These are phyloP conservation scores for Ceriagrion tenellum DNA, from an alignment of 2,888 invertebrate species.

Conservation along the genomic window DNA sequence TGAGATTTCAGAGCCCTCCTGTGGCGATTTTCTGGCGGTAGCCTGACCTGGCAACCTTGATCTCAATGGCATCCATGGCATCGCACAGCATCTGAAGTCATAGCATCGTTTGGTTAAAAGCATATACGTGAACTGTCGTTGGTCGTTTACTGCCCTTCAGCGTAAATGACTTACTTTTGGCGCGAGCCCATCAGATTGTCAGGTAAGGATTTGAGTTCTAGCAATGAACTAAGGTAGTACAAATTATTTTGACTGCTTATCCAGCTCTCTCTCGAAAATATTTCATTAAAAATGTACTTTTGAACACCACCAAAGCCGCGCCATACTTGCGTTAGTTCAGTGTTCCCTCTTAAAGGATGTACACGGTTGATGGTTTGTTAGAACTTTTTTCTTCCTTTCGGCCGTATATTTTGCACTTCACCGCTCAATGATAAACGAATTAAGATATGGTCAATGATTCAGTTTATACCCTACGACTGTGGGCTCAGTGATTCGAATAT, in stretches of 20 bases:
- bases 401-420: not conserved
- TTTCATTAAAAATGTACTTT: not conserved
- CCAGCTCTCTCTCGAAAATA: not conserved
- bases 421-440: not conserved
- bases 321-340: conserved; percentile 29
- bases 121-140: not conserved
- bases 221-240: not conserved
- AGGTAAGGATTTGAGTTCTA: not conserved
- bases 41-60: conserved; percentile 51
- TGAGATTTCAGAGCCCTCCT: conserved; percentile 40
- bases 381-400: not conserved
- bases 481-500: not conserved
- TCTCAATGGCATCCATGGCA: not conserved
- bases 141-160: not conserved
- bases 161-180: conserved; percentile 41
- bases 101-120: conserved; percentile 9
- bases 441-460: not conserved
- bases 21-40: not conserved
- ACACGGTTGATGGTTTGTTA: not conserved
- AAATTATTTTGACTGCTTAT: not conserved
- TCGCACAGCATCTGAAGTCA: conserved; percentile 46
- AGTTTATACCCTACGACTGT: not conserved
- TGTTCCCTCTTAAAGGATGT: not conserved
- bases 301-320: conserved; percentile 35
- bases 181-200: not conserved